Conservation (phyloP, 2,797 vertebrate species). For the Pantherophis alleghaniensis region DNA sequence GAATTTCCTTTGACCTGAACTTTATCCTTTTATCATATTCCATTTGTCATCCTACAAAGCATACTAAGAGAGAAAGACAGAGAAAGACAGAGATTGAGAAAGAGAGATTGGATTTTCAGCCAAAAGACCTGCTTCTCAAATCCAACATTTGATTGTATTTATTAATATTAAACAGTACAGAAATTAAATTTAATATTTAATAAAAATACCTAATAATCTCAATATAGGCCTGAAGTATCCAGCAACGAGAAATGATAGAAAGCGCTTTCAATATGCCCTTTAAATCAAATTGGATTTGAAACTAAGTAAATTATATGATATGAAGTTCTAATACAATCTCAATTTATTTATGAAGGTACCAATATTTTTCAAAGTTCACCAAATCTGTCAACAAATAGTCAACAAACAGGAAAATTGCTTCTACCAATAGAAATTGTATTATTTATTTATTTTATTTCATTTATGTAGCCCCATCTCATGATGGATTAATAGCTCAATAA, state of each 20-base stretch:
- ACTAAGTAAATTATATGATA: background rate
- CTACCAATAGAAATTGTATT: background rate
- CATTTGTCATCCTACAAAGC: slow-evolving; percentile 2
- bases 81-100: background rate
- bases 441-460: background rate
- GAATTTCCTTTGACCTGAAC: background rate
- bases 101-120: background rate
- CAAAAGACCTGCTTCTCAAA: slow-evolving; percentile 2
- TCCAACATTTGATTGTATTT: background rate
- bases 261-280: background rate
- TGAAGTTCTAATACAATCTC: background rate
- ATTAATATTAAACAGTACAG: slow-evolving; percentile 14
- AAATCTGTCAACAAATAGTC: background rate
- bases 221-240: background rate
- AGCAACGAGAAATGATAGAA: background rate
- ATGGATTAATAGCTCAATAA: background rate
- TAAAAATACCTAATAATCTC: background rate
- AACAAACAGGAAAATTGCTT: background rate
- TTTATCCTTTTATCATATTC: slow-evolving; percentile 12
- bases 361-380: background rate
- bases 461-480: background rate
- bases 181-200: slow-evolving; percentile 25
- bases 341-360: background rate
- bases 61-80: background rate
- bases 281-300: background rate